phyloP scores from a whole-genome alignment of 2,113 vertebrate species.

The Sula dactylatra region DNA sequence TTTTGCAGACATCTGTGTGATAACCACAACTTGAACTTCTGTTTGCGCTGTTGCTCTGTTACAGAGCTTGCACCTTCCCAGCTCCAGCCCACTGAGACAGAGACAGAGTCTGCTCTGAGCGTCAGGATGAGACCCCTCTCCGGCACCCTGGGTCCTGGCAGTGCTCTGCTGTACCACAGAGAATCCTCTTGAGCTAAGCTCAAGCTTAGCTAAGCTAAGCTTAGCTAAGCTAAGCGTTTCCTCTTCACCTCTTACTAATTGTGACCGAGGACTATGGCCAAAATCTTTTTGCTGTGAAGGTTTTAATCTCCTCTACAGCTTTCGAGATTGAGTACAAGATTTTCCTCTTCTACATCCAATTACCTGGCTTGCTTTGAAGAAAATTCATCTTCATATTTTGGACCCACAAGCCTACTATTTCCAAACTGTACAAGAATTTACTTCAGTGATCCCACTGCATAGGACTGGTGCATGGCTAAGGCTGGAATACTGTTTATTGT shows the following conservation, averaged over 20 bases:
- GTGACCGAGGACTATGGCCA: not conserved
- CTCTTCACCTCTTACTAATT: not conserved
- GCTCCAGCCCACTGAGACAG: accelerated
- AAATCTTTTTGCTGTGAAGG: not conserved
- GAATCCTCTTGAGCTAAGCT: not conserved
- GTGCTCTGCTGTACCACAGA: not conserved
- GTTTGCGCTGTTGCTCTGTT: not conserved
- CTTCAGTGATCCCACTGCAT: not conserved
- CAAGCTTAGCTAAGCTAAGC: too few species aligned
- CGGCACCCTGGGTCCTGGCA: accelerated
- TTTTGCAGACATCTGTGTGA: not conserved
- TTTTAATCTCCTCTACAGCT: not conserved
- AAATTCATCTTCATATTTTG: not conserved
- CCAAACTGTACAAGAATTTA: not conserved
- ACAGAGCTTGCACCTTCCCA: not conserved
- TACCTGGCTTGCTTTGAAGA: not conserved
- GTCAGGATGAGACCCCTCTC: not conserved
- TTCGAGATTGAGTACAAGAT: not conserved
- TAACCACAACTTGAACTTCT: not conserved
- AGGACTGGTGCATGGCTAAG: not conserved
- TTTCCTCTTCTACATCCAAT: not conserved
- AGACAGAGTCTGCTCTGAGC: too few species aligned
- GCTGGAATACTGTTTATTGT: not conserved
- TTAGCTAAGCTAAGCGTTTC: too few species aligned
- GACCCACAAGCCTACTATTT: not conserved